Percentiles rank a stretch among this genome's conserved stretches.
These are phyloP conservation scores for Montipora foliosa DNA, from an alignment of 64 coral and sea anemone genomes.

Conservation along the genomic window DNA sequence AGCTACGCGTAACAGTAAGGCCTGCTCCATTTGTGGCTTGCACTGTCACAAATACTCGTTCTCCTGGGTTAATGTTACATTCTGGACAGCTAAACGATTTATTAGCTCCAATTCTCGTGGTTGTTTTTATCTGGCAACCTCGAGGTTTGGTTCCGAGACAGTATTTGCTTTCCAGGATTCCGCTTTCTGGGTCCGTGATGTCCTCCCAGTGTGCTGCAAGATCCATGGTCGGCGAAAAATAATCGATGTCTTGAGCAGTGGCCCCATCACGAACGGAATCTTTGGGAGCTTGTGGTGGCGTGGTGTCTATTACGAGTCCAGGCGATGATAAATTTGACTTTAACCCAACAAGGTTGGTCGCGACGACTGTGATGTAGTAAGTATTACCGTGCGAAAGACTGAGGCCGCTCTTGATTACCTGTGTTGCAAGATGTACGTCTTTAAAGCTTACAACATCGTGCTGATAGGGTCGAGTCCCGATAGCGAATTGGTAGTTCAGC, in stretches of 20 bases:
- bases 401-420: slow-evolving; percentile 21
- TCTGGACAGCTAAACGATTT: slow-evolving; percentile 53
- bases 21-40: slow-evolving; percentile 78
- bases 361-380: slow-evolving; percentile 70
- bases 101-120: slow-evolving; percentile 39
- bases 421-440: slow-evolving; percentile 42
- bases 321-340: slow-evolving; percentile 29
- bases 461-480: slow-evolving; percentile 23
- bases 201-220: slow-evolving; percentile 70
- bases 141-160: slow-evolving; percentile 77
- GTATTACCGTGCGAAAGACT: slow-evolving; percentile 35
- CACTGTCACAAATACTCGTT: slow-evolving; percentile 72
- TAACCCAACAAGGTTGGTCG: slow-evolving; percentile 66
- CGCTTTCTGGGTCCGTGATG: slow-evolving; percentile 79
- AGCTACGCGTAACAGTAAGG: slow-evolving; percentile 39
- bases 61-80: slow-evolving; percentile 54
- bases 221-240: slow-evolving; percentile 25
- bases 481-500: slow-evolving; percentile 52
- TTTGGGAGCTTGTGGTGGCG: slow-evolving; percentile 50
- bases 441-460: slow-evolving; percentile 60
- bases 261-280: slow-evolving; percentile 47
- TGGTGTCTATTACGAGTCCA: slow-evolving; percentile 66
- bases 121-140: slow-evolving; percentile 76
- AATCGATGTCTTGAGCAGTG: slow-evolving; percentile 45
- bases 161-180: slow-evolving; percentile 55